These are phyloP conservation scores for Arenaria interpres DNA, from an alignment of 2,113 vertebrate genomes.

Conservation along the genomic window DNA sequence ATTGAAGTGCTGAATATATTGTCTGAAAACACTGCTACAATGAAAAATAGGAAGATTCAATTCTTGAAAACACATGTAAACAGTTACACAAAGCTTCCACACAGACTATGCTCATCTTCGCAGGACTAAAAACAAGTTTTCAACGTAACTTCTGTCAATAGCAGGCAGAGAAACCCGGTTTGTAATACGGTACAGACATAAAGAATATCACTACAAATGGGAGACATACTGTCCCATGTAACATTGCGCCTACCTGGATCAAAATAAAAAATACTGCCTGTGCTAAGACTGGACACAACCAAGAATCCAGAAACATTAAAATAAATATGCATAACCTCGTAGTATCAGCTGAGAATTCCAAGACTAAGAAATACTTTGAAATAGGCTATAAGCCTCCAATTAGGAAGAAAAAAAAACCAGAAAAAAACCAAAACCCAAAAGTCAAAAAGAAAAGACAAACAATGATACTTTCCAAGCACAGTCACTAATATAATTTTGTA, in stretches of 20 bases:
- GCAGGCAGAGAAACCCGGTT: background rate
- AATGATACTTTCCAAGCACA: background rate
- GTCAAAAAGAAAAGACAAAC: background rate
- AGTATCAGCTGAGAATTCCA: background rate
- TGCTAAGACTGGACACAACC: background rate
- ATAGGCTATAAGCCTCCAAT: background rate
- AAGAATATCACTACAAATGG: fast-evolving
- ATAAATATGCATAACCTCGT: background rate
- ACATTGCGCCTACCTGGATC: background rate
- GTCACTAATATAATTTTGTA: background rate
- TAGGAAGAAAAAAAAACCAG: no score
- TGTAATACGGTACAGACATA: background rate
- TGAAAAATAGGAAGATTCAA: background rate
- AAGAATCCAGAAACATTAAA: background rate
- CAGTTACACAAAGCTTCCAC: background rate
- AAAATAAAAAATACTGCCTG: background rate
- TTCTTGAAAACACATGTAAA: background rate
- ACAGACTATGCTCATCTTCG: background rate
- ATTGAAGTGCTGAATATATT: background rate
- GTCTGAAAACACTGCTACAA: background rate
- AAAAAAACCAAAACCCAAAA: no score
- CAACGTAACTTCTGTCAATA: background rate
- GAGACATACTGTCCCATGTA: fast-evolving
- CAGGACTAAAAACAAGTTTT: background rate
- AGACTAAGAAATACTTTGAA: background rate